Evolutionary conservation across 2,113 vertebrate genomes (phyloP), one percentile per base, ranked within the genome.

Genomic region (Corydoras sp.): DNA sequence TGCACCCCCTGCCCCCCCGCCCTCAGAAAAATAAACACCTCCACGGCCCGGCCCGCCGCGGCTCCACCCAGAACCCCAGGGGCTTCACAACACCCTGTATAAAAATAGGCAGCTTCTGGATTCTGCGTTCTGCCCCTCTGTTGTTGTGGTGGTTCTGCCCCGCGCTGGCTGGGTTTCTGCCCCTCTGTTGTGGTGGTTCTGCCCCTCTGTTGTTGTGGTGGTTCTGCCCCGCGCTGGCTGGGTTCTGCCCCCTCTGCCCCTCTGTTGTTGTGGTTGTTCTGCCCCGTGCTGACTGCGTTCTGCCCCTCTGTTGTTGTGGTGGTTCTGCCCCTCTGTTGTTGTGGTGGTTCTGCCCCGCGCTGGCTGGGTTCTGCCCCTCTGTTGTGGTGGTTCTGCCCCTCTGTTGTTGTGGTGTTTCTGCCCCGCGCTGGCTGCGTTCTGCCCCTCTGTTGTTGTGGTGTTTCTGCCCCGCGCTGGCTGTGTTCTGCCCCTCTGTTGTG

Each of bases 1-100:
- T 77, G 0, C 62, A 30, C 59, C 31, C 49, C 5, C 5, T 13
- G 15, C 15, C 10, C 7, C 56, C 61, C 13, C 24, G 35, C 14
- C n/a, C 56, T 10, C 59, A 13, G 43, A 10, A 29, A 76, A 76
- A 68, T 58, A 72, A 72, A 58, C 69, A 76, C 12, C 58, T 61
- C 51, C 32, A 8, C 31, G 8, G 12, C 24, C 4, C 35, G 4
- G 35, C 35, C 35, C 35, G 35, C 35, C 35, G 7, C 35, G 35
- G 5, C 50, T 58, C 59, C 75, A 32, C 29, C 59, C 43, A 7
- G 8, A 43, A 7, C 56, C 48, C 0, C 4, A 24, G 18, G 18
- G 18, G 56, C 1, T 10, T 8, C 15, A 5, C 43, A 11, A 10
- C 10, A 2, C 9, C 54, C 15, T 13, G 14, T 69, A 58, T 61